Percentiles rank a stretch among this genome's conserved stretches.
phyloP scores from a whole-genome alignment of 1,140 invertebrate genomes.

The Drosophila simulans region DNA sequence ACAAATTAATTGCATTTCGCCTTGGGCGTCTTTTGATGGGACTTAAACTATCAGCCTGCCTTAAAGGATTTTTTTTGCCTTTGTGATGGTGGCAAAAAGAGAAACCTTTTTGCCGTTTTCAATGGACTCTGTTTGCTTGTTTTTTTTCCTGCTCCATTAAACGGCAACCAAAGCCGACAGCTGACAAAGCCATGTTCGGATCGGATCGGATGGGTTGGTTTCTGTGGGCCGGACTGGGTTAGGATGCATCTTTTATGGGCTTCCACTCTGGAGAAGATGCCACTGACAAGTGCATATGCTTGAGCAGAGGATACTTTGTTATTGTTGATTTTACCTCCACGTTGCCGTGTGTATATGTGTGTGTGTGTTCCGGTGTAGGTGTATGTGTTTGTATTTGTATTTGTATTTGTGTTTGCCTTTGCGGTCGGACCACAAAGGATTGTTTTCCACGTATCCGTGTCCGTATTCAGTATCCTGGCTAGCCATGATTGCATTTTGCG shows the following conservation, averaged over 20 bases:
- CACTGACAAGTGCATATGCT: conserved; percentile 47
- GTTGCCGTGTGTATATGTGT: no score
- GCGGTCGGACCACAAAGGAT: conserved; percentile 39
- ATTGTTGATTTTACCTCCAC: conserved; percentile 30
- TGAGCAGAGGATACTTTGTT: conserved; percentile 34
- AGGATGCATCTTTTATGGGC: conserved; percentile 39
- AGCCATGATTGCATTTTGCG: conserved; percentile 56
- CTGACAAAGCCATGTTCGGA: conserved; percentile 26
- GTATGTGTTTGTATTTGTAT: conserved; percentile 6
- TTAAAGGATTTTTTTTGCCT: neutral
- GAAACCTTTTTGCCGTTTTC: neutral
- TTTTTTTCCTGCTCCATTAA: conserved; percentile 14
- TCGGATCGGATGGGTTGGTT: neutral
- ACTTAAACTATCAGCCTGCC: neutral
- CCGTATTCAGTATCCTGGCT: conserved; percentile 2
- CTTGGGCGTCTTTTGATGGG: neutral
- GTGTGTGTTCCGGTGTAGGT: neutral
- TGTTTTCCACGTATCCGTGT: conserved; percentile 18
- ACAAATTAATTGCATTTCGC: no score
- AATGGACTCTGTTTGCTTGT: neutral
- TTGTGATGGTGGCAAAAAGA: neutral
- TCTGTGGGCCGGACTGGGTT: neutral
- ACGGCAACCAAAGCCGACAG: conserved; percentile 39
- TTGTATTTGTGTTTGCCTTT: conserved; percentile 6
- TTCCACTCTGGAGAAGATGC: conserved; percentile 35